phyloP scores from a whole-genome alignment of 2,888 invertebrate genomes.

The Polydrusus cervinus region DNA sequence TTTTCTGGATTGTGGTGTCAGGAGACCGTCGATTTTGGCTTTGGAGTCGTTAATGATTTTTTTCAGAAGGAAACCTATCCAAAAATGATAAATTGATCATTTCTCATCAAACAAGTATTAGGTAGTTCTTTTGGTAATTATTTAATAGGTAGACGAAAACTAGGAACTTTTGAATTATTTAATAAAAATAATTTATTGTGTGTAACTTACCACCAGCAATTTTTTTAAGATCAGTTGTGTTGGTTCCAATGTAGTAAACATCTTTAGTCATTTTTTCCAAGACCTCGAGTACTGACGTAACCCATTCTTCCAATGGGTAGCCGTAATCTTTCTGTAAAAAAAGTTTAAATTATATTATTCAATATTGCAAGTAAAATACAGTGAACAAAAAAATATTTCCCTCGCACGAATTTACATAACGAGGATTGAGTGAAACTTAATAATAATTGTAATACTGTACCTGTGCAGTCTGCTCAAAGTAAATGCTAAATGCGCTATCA shows the following conservation, averaged over 20 bases:
- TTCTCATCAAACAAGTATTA: too few relatives aligned
- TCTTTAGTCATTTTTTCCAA: slow-evolving; percentile 43
- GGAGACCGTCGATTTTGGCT: slow-evolving; percentile 50
- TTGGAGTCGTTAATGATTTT: slow-evolving; percentile 53
- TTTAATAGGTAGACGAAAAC: too few relatives aligned
- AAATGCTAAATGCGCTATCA: slow-evolving; percentile 23
- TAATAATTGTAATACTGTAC: neutral
- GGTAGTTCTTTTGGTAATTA: too few relatives aligned
- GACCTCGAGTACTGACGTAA: slow-evolving; percentile 43
- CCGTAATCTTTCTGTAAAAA: slow-evolving; percentile 40
- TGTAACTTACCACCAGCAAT: slow-evolving; percentile 29
- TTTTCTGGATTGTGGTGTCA: slow-evolving; percentile 48
- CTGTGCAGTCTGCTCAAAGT: slow-evolving; percentile 29
- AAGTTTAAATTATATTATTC: too few relatives aligned
- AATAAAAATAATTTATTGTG: too few relatives aligned
- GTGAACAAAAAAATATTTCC: neutral
- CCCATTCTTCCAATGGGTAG: slow-evolving; percentile 45
- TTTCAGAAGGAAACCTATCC: slow-evolving; percentile 52
- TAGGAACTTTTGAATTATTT: too few relatives aligned
- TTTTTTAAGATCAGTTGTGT: slow-evolving; percentile 37
- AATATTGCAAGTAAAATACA: too few relatives aligned
- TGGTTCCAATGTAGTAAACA: slow-evolving; percentile 46
- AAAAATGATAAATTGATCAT: neutral
- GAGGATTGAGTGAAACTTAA: too few relatives aligned
- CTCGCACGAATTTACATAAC: neutral